Evolutionary conservation across 2,888 invertebrate species (phyloP), one percentile per base, ranked within the genome.

Genomic region (Protophormia terraenovae): DNA sequence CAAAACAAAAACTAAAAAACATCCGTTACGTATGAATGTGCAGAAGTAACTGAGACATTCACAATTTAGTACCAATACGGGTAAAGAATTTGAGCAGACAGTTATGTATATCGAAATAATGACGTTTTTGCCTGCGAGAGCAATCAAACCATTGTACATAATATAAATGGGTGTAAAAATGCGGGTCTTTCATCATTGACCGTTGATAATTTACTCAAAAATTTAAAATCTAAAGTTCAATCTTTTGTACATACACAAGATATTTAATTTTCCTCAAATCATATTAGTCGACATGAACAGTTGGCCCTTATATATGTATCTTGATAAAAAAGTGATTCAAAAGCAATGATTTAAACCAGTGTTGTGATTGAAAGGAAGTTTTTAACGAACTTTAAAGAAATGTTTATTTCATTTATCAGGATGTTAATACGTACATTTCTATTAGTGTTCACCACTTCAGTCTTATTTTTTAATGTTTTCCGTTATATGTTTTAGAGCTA

Each of bases 11-110:
- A 19, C 19, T 47, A 29, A 29, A n/a, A 29, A 45, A 83, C 73
- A 58, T 67, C 73, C 72, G 83, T 72, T 78, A 73, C 19, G 73
- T 50, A 50, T 38, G 67, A 78, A 66, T 16, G 67, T 50, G 41
- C 73, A 66, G 35, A 83, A 72, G 38, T 53, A 60, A 83, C 83
- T 83, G 38, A 22, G 53, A 53, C 14, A 58, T 50, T 41, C 38
- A 72, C 12, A 27, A 10, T 71, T n/a, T 41, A 71, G 10, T 12
- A 38, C 55, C 35, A 38, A 55, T 71, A 29, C 41, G 38, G 72
- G 72, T 72, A 72, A 58, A 72, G 3, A 45, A n/a, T 22, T 24
- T 41, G 19, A 22, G 29, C 14, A 50, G 50, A 53, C 53, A 67
- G 3, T 16, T 0, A 24, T 16, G n/a, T 27, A n/a, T n/a, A 47